Evolutionary conservation across 1,140 invertebrate species (phyloP).

Genomic region (Drosophila subobscura): DNA sequence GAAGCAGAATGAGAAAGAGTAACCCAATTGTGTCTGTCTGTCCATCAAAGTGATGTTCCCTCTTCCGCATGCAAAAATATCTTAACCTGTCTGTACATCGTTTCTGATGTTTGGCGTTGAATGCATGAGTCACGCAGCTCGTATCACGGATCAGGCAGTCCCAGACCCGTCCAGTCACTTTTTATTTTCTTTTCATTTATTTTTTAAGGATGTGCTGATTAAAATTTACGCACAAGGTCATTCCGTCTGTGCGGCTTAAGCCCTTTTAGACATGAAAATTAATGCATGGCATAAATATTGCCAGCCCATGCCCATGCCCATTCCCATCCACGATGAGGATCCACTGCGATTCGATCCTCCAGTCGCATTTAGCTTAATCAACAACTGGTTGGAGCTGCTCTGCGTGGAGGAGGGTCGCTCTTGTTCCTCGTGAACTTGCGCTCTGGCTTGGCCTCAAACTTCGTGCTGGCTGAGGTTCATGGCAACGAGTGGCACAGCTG

Average conservation of each 20-base stretch:
- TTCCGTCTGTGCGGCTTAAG: constrained; percentile 41
- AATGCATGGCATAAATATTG: constrained; percentile 78
- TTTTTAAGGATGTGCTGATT: constrained; percentile 64
- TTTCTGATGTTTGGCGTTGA: constrained; percentile 13
- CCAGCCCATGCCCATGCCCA: constrained; percentile 26
- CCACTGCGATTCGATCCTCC: constrained; percentile 41
- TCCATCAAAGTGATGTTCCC: constrained; percentile 39
- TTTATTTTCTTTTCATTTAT: constrained; percentile 2
- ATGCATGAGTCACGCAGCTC: constrained; percentile 26
- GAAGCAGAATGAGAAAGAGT: not conserved
- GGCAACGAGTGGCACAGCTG: constrained; percentile 54
- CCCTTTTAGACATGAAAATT: constrained; percentile 63
- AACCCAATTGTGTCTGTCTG: constrained; percentile 49
- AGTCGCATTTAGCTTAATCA: constrained; percentile 49
- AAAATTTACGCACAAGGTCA: constrained; percentile 78
- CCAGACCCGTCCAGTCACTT: constrained; percentile 12
- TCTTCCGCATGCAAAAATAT: constrained; percentile 36
- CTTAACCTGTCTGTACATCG: constrained; percentile 30
- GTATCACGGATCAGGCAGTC: constrained; percentile 5
- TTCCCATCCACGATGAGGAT: too few relatives aligned
- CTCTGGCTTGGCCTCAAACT: constrained; percentile 13
- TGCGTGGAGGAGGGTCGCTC: constrained; percentile 3
- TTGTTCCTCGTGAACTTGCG: constrained; percentile 39
- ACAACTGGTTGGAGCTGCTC: constrained; percentile 35
- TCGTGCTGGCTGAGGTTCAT: constrained; percentile 32